Conservation (phyloP, 2,888 invertebrate species). For the Lithophane ornitopus region DNA sequence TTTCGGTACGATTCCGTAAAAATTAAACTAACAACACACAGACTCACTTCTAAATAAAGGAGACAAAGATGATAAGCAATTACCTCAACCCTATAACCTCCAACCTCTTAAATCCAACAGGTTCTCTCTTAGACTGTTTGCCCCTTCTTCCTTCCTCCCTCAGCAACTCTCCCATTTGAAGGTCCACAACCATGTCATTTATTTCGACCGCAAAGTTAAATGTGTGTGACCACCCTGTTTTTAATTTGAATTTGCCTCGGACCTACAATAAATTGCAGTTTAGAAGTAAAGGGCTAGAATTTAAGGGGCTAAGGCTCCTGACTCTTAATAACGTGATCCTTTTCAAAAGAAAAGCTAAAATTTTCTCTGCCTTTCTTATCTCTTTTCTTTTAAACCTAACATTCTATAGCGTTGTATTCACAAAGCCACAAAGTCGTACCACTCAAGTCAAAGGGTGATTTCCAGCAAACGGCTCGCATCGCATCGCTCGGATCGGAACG, state of each 20-base stretch:
- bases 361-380: too few relatives aligned
- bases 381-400: too few relatives aligned
- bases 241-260: conserved; percentile 7
- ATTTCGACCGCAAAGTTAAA: conserved; percentile 10
- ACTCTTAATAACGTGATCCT: too few relatives aligned
- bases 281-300: too few relatives aligned
- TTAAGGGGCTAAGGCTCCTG: too few relatives aligned
- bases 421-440: too few relatives aligned
- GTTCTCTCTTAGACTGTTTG: not conserved
- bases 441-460: not conserved
- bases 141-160: not conserved
- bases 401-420: too few relatives aligned
- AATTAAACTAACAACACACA: not conserved
- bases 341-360: too few relatives aligned
- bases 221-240: not conserved
- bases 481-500: too few relatives aligned
- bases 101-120: not conserved
- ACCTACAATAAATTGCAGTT: not conserved
- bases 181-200: conserved; percentile 2
- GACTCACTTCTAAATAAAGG: not conserved
- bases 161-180: not conserved
- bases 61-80: not conserved
- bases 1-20: not conserved
- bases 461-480: too few relatives aligned
- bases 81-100: conserved; percentile 12